Percentiles rank a stretch among this genome's conserved stretches.
Conservation (phyloP, 2,113 vertebrate species). For the Holacanthus passer region DNA sequence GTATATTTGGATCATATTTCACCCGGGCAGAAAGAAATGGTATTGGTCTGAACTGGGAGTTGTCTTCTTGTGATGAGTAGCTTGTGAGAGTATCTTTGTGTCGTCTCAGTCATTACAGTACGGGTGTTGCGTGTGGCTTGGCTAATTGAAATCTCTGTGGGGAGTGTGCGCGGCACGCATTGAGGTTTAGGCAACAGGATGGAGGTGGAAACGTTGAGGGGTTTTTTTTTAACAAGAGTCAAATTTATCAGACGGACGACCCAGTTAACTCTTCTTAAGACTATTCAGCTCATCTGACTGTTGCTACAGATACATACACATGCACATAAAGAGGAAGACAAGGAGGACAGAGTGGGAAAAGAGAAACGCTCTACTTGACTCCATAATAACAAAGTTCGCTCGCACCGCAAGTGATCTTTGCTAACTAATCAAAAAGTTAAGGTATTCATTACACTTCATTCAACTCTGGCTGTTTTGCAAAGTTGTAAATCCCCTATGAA, state of each 20-base stretch:
- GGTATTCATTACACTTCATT: conserved; percentile 9
- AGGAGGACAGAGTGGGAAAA: not conserved
- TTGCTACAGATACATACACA: not conserved
- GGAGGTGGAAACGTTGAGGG: conserved; percentile 15
- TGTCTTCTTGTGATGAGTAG: not conserved
- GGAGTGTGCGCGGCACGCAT: conserved; percentile 29
- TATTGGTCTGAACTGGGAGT: conserved; percentile 22
- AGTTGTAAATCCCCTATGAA: conserved; percentile 71
- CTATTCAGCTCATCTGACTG: not conserved
- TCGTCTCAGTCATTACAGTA: conserved; percentile 51
- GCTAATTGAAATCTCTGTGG: conserved; percentile 37
- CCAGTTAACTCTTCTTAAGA: not conserved
- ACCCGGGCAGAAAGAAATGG: conserved; percentile 9
- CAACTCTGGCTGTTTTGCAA: conserved; percentile 45
- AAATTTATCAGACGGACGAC: not conserved
- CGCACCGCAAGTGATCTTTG: conserved; percentile 18
- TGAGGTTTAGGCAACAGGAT: conserved; percentile 33
- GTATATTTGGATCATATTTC: conserved; percentile 38
- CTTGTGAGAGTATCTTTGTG: conserved; percentile 18
- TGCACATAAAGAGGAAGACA: not conserved
- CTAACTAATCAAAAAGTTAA: conserved; percentile 35
- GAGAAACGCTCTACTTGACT: not conserved
- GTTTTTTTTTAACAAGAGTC: not conserved
- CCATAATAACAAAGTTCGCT: conserved; percentile 18
- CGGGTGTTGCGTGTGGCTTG: conserved; percentile 44